A percentile compares a stretch with the other conserved stretches of the same genome.
phyloP scores from a whole-genome alignment of 2,113 vertebrate species.

The Fukomys damarensis region DNA sequence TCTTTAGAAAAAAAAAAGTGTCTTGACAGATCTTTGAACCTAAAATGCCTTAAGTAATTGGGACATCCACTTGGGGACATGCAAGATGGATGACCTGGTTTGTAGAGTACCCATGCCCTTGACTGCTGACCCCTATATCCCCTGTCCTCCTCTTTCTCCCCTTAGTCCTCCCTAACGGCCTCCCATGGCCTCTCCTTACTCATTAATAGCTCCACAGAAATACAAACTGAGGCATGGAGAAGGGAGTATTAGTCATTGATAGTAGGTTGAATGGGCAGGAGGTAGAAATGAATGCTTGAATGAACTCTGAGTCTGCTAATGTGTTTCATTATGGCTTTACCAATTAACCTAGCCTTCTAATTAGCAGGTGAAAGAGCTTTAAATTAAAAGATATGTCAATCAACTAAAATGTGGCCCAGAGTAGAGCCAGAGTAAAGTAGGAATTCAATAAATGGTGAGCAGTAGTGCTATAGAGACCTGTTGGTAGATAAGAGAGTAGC shows the following conservation, averaged over 20 bases:
- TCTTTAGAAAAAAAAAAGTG: slow-evolving; percentile 71
- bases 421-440: not conserved
- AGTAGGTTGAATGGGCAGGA: not conserved
- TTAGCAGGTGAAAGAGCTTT: not conserved
- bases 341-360: not conserved
- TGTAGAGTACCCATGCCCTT: slow-evolving; percentile 27
- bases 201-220: slow-evolving; percentile 64
- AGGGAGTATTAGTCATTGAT: slow-evolving; percentile 26
- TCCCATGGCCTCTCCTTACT: slow-evolving; percentile 39
- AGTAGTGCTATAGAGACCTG: not conserved
- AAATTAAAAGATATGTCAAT: not conserved
- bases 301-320: not conserved
- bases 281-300: not conserved
- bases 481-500: not conserved
- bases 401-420: not conserved
- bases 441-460: not conserved
- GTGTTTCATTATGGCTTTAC: not conserved
- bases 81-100: slow-evolving; percentile 73
- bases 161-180: not conserved
- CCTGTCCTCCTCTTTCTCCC: slow-evolving; percentile 25
- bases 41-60: slow-evolving; percentile 81
- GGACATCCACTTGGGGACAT: slow-evolving; percentile 74
- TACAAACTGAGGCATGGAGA: slow-evolving; percentile 43
- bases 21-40: slow-evolving; percentile 81
- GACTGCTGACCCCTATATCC: not conserved